These are phyloP conservation scores for Corydoras maculifer DNA, from an alignment of 2,113 vertebrate species.

Conservation along the genomic window DNA sequence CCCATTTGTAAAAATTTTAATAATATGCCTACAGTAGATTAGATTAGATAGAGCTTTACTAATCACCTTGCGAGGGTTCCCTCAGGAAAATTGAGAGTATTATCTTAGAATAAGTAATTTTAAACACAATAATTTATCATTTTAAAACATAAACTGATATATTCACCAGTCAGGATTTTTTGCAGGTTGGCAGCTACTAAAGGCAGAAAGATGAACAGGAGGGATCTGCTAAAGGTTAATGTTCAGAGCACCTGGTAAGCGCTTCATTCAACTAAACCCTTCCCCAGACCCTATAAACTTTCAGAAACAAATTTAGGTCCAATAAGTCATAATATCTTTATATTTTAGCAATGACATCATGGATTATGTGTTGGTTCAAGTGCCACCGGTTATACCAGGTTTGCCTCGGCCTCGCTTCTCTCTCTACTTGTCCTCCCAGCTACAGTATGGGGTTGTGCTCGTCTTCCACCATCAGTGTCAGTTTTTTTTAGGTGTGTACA, in stretches of 20 bases:
- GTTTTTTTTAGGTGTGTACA: slow-evolving; percentile 70
- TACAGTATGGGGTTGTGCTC: slow-evolving; percentile 76
- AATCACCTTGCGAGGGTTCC: too few relatives aligned
- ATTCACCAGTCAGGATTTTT: not conserved
- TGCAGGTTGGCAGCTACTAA: slow-evolving; percentile 79
- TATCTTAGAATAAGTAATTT: too few relatives aligned
- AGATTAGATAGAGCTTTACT: too few relatives aligned
- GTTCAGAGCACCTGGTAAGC: slow-evolving; percentile 74
- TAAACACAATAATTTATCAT: not conserved
- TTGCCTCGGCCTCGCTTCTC: slow-evolving; percentile 77
- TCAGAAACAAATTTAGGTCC: too few relatives aligned
- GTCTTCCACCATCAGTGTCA: slow-evolving; percentile 78
- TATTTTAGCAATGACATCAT: slow-evolving; percentile 71
- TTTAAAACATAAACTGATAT: not conserved
- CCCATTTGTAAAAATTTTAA: too few relatives aligned
- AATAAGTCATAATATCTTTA: not conserved
- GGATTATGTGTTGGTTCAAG: slow-evolving; percentile 68
- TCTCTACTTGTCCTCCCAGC: slow-evolving; percentile 81
- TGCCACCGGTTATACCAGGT: slow-evolving; percentile 54
- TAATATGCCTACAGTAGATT: too few relatives aligned
- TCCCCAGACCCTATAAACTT: too few relatives aligned
- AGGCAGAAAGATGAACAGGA: slow-evolving; percentile 64
- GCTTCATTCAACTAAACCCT: not conserved
- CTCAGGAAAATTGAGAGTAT: too few relatives aligned
- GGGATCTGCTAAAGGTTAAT: slow-evolving; percentile 76